Evolutionary conservation across 92 coral and sea anemone species (phyloP), one percentile per base, ranked within the genome.

Genomic region (Porites evermanni): DNA sequence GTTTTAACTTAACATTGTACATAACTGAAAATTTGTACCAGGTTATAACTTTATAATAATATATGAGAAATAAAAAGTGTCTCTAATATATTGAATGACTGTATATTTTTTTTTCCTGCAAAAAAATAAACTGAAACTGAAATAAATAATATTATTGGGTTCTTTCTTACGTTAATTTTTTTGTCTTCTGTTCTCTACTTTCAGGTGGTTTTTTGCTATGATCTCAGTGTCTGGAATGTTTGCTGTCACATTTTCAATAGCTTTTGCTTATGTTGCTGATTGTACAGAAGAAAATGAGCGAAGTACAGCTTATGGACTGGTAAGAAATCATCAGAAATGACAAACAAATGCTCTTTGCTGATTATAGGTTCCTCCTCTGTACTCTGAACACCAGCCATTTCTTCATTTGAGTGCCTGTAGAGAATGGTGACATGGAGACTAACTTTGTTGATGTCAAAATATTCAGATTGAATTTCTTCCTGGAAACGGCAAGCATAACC

Each of bases 121-220:
- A 4, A 38, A 2, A 38, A 38, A 38, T 38, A 38, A 38, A 38
- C 47, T 38, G 44, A 38, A 38, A 38, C 44, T 38, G 47, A 4
- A 38, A 4, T 38, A 4, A 4, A 38, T 38, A 38, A 38, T 38
- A 38, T 38, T 38, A 38, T 38, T 38, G 47, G 3, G 5, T 38
- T 38, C 47, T 38, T 38, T 38, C 47, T 38, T 38, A 38, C 6
- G 47, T 4, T 3, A 38, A 7, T n/a, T 20, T 51, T 17, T 66
- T 17, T 66, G 19, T 65, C 1, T 67, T 38, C 47, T 38, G 47
- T 38, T 51, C 3, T 2, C 56, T 81, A 72, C 61, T 1, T 70
- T 11, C 79, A 97, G 99, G 99, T 97, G 99, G 99, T 97, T 97
- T 87, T 97, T 97, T 90, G 99, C 94, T 44, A 96, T 97, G 92